Evolutionary conservation across 2,888 invertebrate species (phyloP).

Genomic region (Tetanocera ferruginea): DNA sequence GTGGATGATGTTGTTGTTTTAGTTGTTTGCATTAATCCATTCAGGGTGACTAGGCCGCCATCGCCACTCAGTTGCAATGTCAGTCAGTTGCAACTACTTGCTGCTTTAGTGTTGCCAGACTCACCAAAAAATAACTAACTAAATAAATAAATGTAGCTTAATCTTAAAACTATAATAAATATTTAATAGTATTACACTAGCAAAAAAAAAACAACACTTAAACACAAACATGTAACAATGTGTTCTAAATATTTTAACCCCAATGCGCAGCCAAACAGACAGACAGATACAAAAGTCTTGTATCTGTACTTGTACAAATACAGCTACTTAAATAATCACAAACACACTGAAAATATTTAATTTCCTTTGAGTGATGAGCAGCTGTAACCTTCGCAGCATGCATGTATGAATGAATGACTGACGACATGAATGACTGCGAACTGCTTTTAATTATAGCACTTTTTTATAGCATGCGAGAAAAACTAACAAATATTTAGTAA

Average conservation of each 20-base stretch:
- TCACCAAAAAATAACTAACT: no score
- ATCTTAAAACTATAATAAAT: no score
- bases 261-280: constrained; percentile 2
- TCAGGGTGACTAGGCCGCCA: constrained; percentile 6
- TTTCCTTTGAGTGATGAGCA: constrained; percentile 23
- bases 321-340: not conserved
- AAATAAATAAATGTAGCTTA: no score
- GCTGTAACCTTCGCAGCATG: constrained; percentile 10
- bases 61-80: constrained; percentile 10
- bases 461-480: not conserved
- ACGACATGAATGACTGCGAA: not conserved
- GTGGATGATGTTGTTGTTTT: constrained; percentile 3
- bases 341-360: not conserved
- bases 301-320: not conserved
- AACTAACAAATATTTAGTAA: no score
- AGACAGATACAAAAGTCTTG: not conserved
- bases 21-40: not conserved
- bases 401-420: constrained; percentile 14
- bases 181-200: not conserved
- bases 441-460: not conserved
- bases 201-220: constrained; percentile 1
- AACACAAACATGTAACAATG: not conserved
- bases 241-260: constrained; percentile 31
- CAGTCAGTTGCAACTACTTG: not conserved
- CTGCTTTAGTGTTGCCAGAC: not conserved